A percentile compares a stretch with the other conserved stretches of the same genome.
Conservation (phyloP, 2,888 invertebrate genomes). For the Parnassius glacialis region DNA sequence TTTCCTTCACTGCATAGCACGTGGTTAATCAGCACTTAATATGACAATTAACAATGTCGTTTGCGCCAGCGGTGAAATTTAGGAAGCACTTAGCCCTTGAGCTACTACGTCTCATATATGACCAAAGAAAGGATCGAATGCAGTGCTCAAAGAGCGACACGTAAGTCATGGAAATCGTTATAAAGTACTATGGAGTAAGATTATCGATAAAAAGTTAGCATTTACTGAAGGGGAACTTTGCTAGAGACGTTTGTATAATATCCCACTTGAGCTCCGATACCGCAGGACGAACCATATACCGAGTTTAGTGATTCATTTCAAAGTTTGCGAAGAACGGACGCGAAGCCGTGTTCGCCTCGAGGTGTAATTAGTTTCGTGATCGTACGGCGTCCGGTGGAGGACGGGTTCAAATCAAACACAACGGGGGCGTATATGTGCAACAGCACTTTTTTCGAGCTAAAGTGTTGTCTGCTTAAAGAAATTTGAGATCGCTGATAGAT, state of each 20-base stretch:
- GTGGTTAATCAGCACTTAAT: no score
- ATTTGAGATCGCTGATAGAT: background rate
- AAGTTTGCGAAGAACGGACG: conserved; percentile 57
- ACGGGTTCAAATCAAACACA: conserved; percentile 66
- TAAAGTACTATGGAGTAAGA: no score
- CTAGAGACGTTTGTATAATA: conserved; percentile 4
- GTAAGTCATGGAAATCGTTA: no score
- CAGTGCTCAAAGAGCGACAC: no score
- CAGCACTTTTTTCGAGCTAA: background rate
- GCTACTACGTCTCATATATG: no score
- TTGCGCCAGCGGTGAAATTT: no score
- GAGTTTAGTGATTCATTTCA: conserved; percentile 52
- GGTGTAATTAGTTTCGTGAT: conserved; percentile 71
- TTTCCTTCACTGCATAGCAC: no score
- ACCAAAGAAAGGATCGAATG: no score
- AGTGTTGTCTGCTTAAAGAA: background rate
- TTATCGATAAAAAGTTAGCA: no score
- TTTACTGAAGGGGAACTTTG: background rate
- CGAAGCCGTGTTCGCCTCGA: conserved; percentile 48
- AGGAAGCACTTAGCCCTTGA: no score
- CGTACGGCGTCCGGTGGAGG: conserved; percentile 39
- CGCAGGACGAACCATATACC: conserved; percentile 39
- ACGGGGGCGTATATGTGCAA: background rate
- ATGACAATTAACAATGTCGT: no score
- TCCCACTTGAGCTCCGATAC: conserved; percentile 23